Base-by-base conservation (phyloP, 2,113 vertebrate species). In the Ammodytes dubius region DNA sequence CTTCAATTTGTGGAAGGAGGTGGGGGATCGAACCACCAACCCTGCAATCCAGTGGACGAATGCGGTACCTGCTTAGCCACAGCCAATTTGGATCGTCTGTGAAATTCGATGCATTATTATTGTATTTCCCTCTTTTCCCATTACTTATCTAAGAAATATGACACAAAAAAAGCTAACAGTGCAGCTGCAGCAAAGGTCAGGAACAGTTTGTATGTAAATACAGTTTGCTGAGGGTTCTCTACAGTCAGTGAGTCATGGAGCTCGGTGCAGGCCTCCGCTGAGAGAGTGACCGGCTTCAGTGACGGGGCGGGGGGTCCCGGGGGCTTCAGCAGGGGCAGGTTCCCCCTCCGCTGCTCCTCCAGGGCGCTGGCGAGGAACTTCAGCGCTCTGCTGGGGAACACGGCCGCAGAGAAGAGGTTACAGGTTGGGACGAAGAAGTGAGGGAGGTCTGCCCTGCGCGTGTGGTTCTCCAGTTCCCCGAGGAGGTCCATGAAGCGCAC, bases 391-490 rank as follows among this genome's bases (percentile, higher is more conserved):
- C 81, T 85, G 0, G 92, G 71, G 58, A 94, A 94, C 42, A 40
- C 47, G n/a, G 77, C n/a, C 0, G 83, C 8, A 0, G 78, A 86
- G 54, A 95, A 93, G 37, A 95, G 91, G 88, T 95, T 95, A 84
- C 78, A 84, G 4, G 13, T 53, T 0, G 88, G 87, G 27, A 89
- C 81, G 4, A 95, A 95, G 86, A 95, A 95, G 86, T 95, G 92
- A 14, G 88, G 87, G 14, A 95, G 93, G 6, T 46, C 6, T 10
- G 85, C 87, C 0, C 3, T 58, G n/a, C 40, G 60, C 2, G 72
- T 91, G 2, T 91, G 78, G 39, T 60, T 40, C 69, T 94, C 84
- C 58, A 95, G 91, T 11, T 81, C 87, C 11, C 0, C 2, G 37
- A 93, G 42, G 46, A 95, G 91, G n/a, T 74, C 43, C 79, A 94